Evolutionary conservation across 2,888 invertebrate species (phyloP).

Genomic region (Micoletzkya japonica): DNA sequence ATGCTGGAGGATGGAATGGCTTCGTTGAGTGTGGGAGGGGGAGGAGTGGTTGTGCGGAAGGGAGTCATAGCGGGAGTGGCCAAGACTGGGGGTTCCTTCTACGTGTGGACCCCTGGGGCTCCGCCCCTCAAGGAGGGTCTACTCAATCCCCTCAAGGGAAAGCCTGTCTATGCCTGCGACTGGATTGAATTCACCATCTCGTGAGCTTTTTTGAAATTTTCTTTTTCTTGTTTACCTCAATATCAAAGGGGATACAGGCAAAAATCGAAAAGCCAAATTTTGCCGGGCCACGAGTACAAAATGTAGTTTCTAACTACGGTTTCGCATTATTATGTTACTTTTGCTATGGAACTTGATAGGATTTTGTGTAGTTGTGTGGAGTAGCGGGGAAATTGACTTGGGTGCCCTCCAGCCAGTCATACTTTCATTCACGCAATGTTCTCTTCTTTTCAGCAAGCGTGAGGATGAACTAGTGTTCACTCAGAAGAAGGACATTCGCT

Average conservation of each 20-base stretch:
- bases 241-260: background rate
- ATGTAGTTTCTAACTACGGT: too few relatives aligned
- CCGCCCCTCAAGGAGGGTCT: constrained; percentile 1
- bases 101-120: constrained; percentile 16
- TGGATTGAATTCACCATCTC: constrained; percentile 4
- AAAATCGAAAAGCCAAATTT: background rate
- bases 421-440: too few relatives aligned
- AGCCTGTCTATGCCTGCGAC: background rate
- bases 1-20: background rate
- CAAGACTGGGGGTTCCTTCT: too few relatives aligned
- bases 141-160: background rate
- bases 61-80: background rate
- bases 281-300: too few relatives aligned
- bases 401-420: too few relatives aligned
- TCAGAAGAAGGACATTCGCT: background rate
- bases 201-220: background rate
- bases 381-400: too few relatives aligned
- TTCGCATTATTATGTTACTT: too few relatives aligned
- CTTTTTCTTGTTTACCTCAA: background rate
- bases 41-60: background rate
- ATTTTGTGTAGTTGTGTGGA: too few relatives aligned
- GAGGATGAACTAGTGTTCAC: background rate
- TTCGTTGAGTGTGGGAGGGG: background rate
- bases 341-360: too few relatives aligned
- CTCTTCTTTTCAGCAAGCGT: background rate